Conservation (phyloP, 1,140 invertebrate species). For the Rhizoglyphus robini region DNA sequence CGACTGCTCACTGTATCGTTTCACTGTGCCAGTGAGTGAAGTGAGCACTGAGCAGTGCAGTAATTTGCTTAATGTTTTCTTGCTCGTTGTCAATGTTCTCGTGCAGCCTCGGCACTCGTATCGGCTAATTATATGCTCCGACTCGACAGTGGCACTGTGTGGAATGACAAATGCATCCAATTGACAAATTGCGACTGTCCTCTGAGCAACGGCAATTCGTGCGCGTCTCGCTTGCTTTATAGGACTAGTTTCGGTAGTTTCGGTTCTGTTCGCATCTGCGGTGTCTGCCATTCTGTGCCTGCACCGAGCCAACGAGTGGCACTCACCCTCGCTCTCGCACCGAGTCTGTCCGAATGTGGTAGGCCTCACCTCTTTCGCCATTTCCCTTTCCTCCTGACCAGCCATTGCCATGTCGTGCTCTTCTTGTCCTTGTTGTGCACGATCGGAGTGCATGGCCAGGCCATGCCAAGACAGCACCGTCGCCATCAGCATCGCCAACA, state of each 20-base stretch:
- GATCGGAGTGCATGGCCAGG: no score
- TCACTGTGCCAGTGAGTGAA: neutral
- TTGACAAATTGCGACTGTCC: constrained; percentile 12
- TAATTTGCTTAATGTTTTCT: neutral
- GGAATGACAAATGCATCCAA: neutral
- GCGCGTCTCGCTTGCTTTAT: constrained; percentile 1
- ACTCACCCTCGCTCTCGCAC: neutral
- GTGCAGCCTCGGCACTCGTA: neutral
- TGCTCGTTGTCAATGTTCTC: neutral
- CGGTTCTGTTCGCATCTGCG: neutral
- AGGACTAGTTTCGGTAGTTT: constrained; percentile 5
- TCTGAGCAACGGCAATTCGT: neutral
- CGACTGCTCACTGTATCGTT: neutral
- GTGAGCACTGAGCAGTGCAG: no score
- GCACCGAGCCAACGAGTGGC: neutral
- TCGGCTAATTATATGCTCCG: constrained; percentile 6
- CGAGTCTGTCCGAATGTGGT: neutral
- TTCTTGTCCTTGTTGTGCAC: constrained; percentile 7
- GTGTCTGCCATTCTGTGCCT: no score
- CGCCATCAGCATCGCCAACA: neutral
- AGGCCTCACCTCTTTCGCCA: neutral
- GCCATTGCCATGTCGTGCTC: constrained; percentile 9
- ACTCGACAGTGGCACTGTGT: neutral
- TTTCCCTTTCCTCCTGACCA: neutral
- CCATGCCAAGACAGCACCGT: neutral